These are phyloP conservation scores for Ptychoptera contaminata DNA, from an alignment of 2,888 invertebrate genomes.

Conservation along the genomic window DNA sequence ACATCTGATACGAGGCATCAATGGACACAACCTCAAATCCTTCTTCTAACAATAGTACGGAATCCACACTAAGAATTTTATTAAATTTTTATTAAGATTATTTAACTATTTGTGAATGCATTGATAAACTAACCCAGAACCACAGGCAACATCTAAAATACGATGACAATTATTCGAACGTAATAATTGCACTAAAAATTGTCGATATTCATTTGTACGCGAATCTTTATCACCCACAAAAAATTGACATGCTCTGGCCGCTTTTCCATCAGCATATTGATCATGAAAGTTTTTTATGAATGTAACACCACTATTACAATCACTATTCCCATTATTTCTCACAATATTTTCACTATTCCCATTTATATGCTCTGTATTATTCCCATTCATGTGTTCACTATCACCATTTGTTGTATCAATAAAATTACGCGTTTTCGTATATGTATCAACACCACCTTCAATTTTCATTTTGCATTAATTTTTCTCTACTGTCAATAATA, in stretches of 20 bases:
- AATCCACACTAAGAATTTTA: constrained; percentile 50
- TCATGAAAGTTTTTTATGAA: constrained; percentile 34
- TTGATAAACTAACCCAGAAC: constrained; percentile 62
- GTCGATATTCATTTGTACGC: constrained; percentile 67
- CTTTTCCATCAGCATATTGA: constrained; percentile 84
- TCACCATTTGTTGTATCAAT: too few species aligned
- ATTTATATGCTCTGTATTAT: too few species aligned
- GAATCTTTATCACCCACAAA: constrained; percentile 78
- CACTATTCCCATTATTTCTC: too few species aligned
- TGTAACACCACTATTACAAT: too few species aligned
- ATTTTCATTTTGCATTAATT: too few species aligned
- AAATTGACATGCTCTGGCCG: constrained; percentile 80
- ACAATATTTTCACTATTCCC: too few species aligned
- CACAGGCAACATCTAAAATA: constrained; percentile 75
- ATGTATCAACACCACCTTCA: too few species aligned
- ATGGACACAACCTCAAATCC: constrained; percentile 74
- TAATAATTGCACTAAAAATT: constrained; percentile 59
- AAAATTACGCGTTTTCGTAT: too few species aligned
- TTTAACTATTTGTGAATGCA: too few species aligned
- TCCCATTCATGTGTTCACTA: too few species aligned
- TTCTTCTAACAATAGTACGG: constrained; percentile 73
- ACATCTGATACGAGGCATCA: constrained; percentile 86
- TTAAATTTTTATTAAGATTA: too few species aligned
- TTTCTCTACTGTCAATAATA: too few species aligned
- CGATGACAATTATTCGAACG: constrained; percentile 51